These are phyloP conservation scores for Porites rus DNA, from an alignment of 92 coral and sea anemone species.

Conservation along the genomic window DNA sequence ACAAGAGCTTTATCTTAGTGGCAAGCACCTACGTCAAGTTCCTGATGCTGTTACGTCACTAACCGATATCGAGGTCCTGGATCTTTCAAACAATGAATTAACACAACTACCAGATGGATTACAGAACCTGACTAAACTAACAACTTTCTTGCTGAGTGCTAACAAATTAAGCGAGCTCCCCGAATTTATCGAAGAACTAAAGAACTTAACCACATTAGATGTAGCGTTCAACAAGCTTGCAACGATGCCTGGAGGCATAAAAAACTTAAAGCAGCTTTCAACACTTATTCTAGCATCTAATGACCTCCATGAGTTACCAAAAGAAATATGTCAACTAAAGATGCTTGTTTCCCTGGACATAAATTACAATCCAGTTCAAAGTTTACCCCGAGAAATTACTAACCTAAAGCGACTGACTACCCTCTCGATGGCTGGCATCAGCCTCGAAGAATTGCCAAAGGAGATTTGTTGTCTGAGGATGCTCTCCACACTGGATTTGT, in stretches of 20 bases:
- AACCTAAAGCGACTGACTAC: background rate
- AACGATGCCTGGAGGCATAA: background rate
- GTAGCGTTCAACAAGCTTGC: background rate
- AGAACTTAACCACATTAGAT: background rate
- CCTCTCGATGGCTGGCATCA: background rate
- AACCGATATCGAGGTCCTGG: background rate
- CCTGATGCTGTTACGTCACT: too few species aligned
- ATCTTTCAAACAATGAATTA: background rate
- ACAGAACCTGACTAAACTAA: background rate
- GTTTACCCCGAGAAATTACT: background rate
- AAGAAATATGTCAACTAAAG: background rate
- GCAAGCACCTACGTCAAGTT: too few species aligned
- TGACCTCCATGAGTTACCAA: conserved; percentile 3
- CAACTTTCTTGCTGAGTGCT: background rate
- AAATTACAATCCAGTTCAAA: background rate
- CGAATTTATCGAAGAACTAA: background rate
- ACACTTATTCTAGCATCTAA: background rate
- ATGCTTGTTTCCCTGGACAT: background rate
- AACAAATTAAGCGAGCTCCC: conserved; percentile 2
- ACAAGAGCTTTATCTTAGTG: too few species aligned
- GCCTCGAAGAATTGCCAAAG: background rate
- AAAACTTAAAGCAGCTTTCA: background rate
- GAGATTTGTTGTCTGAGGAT: background rate
- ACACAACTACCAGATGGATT: background rate
- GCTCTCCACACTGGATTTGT: conserved; percentile 10